Percentiles rank a stretch among this genome's conserved stretches.
phyloP scores from a whole-genome alignment of 2,888 invertebrate genomes.

The Phragmatobia fuliginosa region DNA sequence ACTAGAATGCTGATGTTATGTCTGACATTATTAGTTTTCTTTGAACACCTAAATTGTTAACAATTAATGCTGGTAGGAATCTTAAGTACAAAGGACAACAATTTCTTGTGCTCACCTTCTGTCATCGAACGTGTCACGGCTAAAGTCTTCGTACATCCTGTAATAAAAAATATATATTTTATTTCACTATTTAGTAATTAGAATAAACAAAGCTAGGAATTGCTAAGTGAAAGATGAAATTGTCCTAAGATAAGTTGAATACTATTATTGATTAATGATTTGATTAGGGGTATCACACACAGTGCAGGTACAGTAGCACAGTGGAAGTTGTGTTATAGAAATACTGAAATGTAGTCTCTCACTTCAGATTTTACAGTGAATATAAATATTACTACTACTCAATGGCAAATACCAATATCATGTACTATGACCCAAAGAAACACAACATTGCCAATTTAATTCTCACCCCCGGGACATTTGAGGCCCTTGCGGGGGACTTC shows the following conservation, averaged over 20 bases:
- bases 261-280: background rate
- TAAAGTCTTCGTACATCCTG: conserved; percentile 95
- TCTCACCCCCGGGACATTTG: conserved; percentile 85
- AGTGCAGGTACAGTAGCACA: conserved; percentile 7
- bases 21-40: no score
- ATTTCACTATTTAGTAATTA: background rate
- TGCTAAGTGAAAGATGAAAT: background rate
- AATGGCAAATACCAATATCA: background rate
- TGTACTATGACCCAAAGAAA: conserved; percentile 20
- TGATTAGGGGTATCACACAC: background rate
- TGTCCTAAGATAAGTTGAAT: background rate
- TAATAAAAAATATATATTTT: conserved; percentile 52
- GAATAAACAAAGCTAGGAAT: background rate
- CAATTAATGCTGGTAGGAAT: background rate
- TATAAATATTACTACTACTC: conserved; percentile 19
- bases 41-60: no score
- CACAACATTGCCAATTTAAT: conserved; percentile 46
- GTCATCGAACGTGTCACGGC: conserved; percentile 95
- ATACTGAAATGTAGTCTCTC: background rate
- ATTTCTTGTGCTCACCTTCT: conserved; percentile 87
- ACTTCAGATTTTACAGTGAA: background rate
- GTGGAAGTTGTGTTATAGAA: conserved; percentile 23
- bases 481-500: conserved; percentile 90
- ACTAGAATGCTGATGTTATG: no score
- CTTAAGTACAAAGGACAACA: no score